phyloP scores from a whole-genome alignment of 2,888 invertebrate species.

The Corythucha ciliata region DNA sequence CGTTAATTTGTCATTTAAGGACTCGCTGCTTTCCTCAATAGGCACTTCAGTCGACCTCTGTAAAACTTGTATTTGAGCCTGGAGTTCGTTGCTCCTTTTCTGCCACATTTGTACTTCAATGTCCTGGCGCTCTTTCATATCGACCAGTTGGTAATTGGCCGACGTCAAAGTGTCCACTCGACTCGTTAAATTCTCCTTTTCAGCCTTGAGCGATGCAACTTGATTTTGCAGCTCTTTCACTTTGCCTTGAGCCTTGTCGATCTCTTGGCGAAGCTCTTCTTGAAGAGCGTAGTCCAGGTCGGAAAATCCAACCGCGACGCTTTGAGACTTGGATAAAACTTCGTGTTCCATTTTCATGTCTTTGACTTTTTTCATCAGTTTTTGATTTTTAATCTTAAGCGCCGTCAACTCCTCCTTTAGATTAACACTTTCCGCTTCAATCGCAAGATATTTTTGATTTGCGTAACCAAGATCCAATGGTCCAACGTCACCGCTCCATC shows the following conservation, averaged over 20 bases:
- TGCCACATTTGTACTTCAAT: constrained; percentile 64
- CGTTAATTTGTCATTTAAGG: constrained; percentile 38
- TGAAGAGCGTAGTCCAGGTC: constrained; percentile 69
- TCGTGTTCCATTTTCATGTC: constrained; percentile 65
- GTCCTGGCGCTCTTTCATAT: constrained; percentile 73
- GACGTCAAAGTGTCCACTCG: constrained; percentile 62
- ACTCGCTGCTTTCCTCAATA: constrained; percentile 7
- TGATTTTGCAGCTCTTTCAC: constrained; percentile 51
- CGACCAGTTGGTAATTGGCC: constrained; percentile 66
- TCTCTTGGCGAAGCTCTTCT: constrained; percentile 65
- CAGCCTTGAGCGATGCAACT: constrained; percentile 51
- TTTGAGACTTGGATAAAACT: constrained; percentile 49
- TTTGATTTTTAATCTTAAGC: constrained; percentile 61
- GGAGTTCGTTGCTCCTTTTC: constrained; percentile 59
- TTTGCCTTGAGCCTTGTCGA: constrained; percentile 55
- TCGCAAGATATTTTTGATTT: too few species aligned
- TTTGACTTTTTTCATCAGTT: constrained; percentile 74
- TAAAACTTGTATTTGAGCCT: constrained; percentile 52
- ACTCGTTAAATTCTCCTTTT: constrained; percentile 59
- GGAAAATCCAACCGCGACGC: constrained; percentile 48
- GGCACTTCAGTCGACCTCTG: constrained; percentile 23
- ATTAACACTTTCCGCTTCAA: too few species aligned
- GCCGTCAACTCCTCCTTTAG: constrained; percentile 55
- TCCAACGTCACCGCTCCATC: constrained; percentile 47
- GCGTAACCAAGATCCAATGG: too few species aligned